Evolutionary conservation across 2,797 vertebrate genomes (phyloP).

Genomic region (Danio albolineatus): DNA sequence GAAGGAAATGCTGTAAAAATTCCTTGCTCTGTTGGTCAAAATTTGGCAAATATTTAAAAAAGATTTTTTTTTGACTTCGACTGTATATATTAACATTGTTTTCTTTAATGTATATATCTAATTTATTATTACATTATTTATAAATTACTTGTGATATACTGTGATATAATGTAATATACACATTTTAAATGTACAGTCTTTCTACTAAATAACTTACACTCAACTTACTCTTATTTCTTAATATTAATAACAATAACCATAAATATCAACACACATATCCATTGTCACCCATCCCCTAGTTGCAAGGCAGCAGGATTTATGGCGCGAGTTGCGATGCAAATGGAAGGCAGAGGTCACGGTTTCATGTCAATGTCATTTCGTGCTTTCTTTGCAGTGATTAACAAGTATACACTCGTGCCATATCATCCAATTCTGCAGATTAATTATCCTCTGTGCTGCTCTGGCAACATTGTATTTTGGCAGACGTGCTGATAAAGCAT

Average conservation of each 20-base stretch:
- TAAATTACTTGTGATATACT: background rate
- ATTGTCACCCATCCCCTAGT: background rate
- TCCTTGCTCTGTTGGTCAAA: too few relatives aligned
- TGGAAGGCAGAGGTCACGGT: conserved; percentile 5
- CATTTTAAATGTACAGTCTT: background rate
- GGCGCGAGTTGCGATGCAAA: background rate
- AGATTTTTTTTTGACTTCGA: too few relatives aligned
- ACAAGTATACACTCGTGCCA: conserved; percentile 3
- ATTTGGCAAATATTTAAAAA: too few relatives aligned
- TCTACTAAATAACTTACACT: too few relatives aligned
- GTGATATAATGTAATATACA: too few relatives aligned
- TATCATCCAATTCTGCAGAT: conserved; percentile 18
- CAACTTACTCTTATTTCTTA: too few relatives aligned
- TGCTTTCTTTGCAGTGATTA: conserved; percentile 11
- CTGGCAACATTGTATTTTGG: conserved; percentile 39
- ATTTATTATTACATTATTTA: background rate
- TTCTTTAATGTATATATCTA: background rate
- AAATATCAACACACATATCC: background rate
- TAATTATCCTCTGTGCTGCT: conserved; percentile 37
- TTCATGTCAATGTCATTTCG: conserved; percentile 7
- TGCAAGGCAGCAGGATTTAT: background rate
- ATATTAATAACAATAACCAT: background rate
- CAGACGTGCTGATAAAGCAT: conserved; percentile 41
- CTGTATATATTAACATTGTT: too few relatives aligned
- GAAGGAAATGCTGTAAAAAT: too few relatives aligned